These are phyloP conservation scores for Nibea albiflora DNA, from an alignment of 2,113 vertebrate genomes.

Conservation along the genomic window DNA sequence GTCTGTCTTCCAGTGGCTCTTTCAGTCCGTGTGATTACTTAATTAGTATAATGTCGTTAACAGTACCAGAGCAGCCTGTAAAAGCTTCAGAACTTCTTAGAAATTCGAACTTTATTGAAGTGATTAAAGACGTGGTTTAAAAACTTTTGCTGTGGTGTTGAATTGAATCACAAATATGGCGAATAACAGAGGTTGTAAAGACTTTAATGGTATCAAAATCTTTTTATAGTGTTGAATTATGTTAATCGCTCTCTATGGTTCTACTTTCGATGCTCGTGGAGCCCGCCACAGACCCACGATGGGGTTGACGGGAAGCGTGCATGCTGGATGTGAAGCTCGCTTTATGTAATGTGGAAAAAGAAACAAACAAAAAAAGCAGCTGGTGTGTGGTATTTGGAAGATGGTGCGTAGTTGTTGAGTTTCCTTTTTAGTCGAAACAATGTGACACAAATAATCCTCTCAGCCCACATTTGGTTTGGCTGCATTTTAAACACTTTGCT, in stretches of 20 bases:
- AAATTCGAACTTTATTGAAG: background rate
- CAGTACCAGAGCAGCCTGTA: background rate
- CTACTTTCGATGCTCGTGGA: constrained; percentile 1
- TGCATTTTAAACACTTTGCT: background rate
- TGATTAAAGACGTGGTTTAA: background rate
- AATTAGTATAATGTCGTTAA: constrained; percentile 43
- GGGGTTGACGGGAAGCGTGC: background rate
- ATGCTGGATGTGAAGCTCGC: too few species aligned
- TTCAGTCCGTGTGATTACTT: constrained; percentile 30
- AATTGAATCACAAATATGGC: background rate
- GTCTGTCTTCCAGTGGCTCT: constrained; percentile 18
- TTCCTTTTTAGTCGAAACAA: background rate
- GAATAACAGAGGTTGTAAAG: background rate
- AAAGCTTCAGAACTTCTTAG: background rate
- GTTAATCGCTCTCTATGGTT: constrained; percentile 1
- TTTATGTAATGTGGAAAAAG: too few species aligned
- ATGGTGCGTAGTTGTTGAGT: background rate
- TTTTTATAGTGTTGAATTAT: constrained; percentile 11
- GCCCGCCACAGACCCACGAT: background rate
- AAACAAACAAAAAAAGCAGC: background rate
- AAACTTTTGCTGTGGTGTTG: background rate
- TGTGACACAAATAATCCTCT: too few species aligned
- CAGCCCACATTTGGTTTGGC: background rate
- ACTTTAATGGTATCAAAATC: background rate
- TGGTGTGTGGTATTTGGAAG: background rate